Percentiles rank a stretch among this genome's conserved stretches.
Evolutionary conservation across 2,888 invertebrate species (phyloP).

Genomic region (Xanthorhoe designata): DNA sequence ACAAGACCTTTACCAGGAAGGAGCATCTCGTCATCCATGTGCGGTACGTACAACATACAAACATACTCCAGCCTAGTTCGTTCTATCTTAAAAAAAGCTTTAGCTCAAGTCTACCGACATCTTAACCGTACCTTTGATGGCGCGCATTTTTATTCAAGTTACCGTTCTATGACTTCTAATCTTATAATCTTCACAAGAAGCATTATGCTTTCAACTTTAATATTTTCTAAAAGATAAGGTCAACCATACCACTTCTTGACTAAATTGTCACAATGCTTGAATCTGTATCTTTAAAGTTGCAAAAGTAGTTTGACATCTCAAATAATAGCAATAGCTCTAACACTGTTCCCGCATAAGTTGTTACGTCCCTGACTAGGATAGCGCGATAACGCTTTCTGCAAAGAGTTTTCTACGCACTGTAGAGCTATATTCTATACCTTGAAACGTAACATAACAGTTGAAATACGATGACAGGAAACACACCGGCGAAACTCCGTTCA

Average conservation of each 20-base stretch:
- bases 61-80: background rate
- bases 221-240: background rate
- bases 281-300: no score
- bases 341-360: no score
- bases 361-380: no score
- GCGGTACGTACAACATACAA: conserved; percentile 57
- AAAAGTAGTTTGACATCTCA: no score
- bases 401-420: background rate
- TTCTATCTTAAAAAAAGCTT: background rate
- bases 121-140: background rate
- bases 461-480: conserved; percentile 85
- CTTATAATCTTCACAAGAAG: background rate
- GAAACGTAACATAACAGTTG: conserved; percentile 24
- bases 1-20: conserved; percentile 89
- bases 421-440: background rate
- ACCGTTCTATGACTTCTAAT: background rate
- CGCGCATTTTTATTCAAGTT: background rate
- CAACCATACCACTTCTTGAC: background rate
- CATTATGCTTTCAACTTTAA: background rate
- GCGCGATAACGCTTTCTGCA: background rate
- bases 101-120: background rate
- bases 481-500: conserved; percentile 92
- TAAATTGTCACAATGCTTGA: no score
- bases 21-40: conserved; percentile 89
- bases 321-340: background rate